A percentile compares a stretch with the other conserved stretches of the same genome.
Evolutionary conservation across 2,888 invertebrate genomes (phyloP).

Genomic region (Tiliacea aurago): DNA sequence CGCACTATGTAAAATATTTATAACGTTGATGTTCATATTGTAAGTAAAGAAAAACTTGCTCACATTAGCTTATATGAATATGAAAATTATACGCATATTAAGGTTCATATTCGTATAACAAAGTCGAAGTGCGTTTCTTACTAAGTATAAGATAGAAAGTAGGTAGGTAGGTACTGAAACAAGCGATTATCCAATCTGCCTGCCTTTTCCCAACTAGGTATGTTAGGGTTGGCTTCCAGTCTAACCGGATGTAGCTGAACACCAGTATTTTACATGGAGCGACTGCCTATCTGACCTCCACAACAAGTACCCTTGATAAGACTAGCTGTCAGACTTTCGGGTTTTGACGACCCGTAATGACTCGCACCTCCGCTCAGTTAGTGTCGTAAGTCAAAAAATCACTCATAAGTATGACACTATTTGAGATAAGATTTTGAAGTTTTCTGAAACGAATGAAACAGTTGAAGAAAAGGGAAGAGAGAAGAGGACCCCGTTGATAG

Average conservation of each 20-base stretch:
- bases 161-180: not conserved
- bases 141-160: not conserved
- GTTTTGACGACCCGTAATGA: not conserved
- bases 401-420: too few species aligned
- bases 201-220: not conserved
- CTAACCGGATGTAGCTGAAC: not conserved
- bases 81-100: not conserved
- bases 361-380: too few species aligned
- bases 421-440: too few species aligned
- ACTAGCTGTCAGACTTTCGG: not conserved
- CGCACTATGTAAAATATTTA: too few species aligned
- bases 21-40: too few species aligned
- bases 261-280: not conserved
- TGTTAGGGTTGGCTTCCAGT: not conserved
- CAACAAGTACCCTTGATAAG: not conserved
- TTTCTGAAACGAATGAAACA: too few species aligned
- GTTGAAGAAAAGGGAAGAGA: too few species aligned
- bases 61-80: not conserved
- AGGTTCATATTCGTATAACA: not conserved
- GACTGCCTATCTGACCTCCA: not conserved
- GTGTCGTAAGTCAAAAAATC: too few species aligned
- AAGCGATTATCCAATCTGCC: not conserved
- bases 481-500: too few species aligned
- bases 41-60: not conserved
- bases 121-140: not conserved